phyloP scores from a whole-genome alignment of 2,113 vertebrate species.

The Grammomys dolichurus region DNA sequence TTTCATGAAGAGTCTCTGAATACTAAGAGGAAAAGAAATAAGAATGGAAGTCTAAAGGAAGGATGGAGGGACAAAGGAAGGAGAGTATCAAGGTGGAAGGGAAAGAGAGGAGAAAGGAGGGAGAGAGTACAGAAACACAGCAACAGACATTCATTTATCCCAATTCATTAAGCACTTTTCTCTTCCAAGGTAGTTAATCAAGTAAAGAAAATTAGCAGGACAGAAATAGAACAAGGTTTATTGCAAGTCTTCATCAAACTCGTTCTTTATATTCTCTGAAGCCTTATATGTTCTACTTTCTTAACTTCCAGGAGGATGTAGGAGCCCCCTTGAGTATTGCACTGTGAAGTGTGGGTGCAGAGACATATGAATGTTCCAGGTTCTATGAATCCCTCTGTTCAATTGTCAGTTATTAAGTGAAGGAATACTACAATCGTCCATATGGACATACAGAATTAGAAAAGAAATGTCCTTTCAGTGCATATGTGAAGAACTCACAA shows the following conservation, averaged over 20 bases:
- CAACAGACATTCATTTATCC: background rate
- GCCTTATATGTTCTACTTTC: background rate
- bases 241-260: background rate
- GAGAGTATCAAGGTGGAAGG: too few species aligned
- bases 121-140: background rate
- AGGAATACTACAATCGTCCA: background rate
- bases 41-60: rapidly evolving
- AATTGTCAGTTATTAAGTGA: background rate
- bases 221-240: background rate
- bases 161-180: background rate
- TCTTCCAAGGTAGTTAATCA: background rate
- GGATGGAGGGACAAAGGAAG: rapidly evolving
- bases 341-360: background rate
- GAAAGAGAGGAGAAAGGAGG: background rate
- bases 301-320: rapidly evolving
- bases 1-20: background rate
- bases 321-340: background rate
- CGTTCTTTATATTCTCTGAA: background rate
- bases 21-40: background rate
- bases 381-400: background rate
- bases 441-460: background rate
- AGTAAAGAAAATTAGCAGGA: background rate
- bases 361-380: background rate
- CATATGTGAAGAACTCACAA: background rate
- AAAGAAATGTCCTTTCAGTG: background rate